phyloP scores from a whole-genome alignment of 2,797 vertebrate genomes.

The Parauchenoglanis punctatus region DNA sequence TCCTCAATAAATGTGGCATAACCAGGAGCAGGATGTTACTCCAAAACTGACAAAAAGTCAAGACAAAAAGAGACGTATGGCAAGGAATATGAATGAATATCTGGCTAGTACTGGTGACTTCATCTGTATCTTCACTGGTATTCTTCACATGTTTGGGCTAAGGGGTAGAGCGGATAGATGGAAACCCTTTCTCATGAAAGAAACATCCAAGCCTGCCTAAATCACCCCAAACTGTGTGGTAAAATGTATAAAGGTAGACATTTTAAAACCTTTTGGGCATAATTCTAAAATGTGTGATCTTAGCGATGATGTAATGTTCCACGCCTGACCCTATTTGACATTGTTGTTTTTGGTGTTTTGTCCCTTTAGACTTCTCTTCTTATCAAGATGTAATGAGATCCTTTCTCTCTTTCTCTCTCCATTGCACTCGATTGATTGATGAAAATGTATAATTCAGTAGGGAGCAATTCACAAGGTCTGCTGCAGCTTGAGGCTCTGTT shows the following conservation, averaged over 20 bases:
- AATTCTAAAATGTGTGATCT: background rate
- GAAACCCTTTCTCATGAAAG: background rate
- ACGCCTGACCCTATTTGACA: background rate
- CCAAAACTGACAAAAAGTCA: no score
- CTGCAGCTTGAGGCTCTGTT: slow-evolving; percentile 14
- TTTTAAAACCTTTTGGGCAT: background rate
- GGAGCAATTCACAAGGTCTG: slow-evolving; percentile 7
- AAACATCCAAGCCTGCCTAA: background rate
- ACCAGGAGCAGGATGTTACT: no score
- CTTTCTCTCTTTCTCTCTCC: background rate
- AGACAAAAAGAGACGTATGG: no score
- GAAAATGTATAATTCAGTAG: slow-evolving; percentile 3
- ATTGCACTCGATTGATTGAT: background rate
- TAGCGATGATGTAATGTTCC: slow-evolving; percentile 11
- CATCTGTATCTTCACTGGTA: background rate
- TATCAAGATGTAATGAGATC: background rate
- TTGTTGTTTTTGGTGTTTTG: background rate
- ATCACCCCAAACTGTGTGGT: background rate
- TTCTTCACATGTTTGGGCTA: background rate
- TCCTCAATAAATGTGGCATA: no score
- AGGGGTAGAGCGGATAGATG: background rate
- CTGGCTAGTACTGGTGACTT: no score
- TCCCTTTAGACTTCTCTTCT: background rate
- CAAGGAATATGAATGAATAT: no score
- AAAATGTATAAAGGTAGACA: background rate